Base-by-base conservation (phyloP, 2,797 vertebrate genomes). In the Artibeus lituratus region DNA sequence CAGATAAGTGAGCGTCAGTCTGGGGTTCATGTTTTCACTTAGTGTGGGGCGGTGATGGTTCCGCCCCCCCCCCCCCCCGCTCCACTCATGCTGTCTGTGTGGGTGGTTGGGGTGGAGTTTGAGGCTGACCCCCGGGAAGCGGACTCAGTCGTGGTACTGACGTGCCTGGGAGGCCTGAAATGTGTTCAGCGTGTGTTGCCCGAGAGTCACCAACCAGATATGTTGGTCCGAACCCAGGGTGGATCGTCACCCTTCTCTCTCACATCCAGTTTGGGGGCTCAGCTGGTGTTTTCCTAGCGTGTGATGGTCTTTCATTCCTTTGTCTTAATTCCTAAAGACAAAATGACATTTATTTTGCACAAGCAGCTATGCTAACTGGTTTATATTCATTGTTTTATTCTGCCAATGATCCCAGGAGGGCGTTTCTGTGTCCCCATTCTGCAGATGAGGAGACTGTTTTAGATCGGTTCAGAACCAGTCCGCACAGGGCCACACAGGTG, bases 11-110 rank as follows among this genome's bases (percentile, higher is more conserved):
- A 44, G 29, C 4, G 2, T 53, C 24, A 37, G 4, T 57, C 29
- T 14, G 3, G 7, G 16, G 6, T 26, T 57, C 15, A 3, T 44
- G 24, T 77, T 70, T 87, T 55, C 3, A 19, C 35, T 44, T 53
- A 39, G 37, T 16, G 5, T 42, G 32, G 53, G 80, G 44, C 22
- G 18, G 18, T 18, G 15, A 3, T 24, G 19, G 22, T 26, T 92
- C 18, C 21, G 10, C 7, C 2, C 4, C 1, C 2, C 1, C 2
- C 1, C 0, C 67, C 24, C 49, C 49, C 49, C 16, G 12, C 19
- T 18, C 35, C 44, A 8, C 22, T 16, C 2, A 3, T 7, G 29
- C 22, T 51, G n/a, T 62, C 81, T 29, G 0, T 82, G 4, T 86
- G n/a, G 21, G 47, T 51, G 62, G 24, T 69, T 49, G 65, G 21